Percentiles rank a stretch among this genome's conserved stretches.
These are phyloP conservation scores for Limonius californicus DNA, from an alignment of 1,140 invertebrate genomes.

Conservation along the genomic window DNA sequence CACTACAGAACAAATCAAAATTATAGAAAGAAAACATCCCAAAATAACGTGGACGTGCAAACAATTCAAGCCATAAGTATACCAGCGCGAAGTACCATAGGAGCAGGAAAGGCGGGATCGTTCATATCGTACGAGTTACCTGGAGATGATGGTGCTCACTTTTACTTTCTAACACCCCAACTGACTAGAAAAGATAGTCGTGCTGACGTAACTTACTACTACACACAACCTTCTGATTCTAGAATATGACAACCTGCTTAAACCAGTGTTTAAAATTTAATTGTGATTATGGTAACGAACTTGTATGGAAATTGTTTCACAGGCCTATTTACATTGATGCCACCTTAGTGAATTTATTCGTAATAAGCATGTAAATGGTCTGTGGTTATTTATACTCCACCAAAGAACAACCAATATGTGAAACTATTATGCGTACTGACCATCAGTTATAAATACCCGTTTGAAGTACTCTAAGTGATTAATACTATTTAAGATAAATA, in stretches of 20 bases:
- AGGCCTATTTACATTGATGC: too few relatives aligned
- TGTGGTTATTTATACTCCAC: not conserved
- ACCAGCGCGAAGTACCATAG: constrained; percentile 49
- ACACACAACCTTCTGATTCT: constrained; percentile 32
- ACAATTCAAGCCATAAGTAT: constrained; percentile 25
- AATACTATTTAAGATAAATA: not conserved
- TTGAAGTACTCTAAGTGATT: not conserved
- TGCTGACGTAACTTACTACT: constrained; percentile 40
- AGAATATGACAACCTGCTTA: not conserved
- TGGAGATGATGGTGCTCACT: constrained; percentile 63
- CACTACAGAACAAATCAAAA: not conserved
- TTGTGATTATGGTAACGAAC: not conserved
- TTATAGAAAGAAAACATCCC: constrained; percentile 18
- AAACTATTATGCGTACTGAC: too few relatives aligned
- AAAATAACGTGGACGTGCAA: not conserved
- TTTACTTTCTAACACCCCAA: constrained; percentile 73
- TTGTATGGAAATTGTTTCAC: not conserved
- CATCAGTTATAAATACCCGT: not conserved
- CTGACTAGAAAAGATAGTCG: constrained; percentile 40
- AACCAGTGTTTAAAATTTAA: not conserved
- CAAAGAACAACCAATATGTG: not conserved
- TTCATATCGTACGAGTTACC: constrained; percentile 66
- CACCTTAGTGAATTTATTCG: not conserved
- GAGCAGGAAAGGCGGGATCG: constrained; percentile 45
- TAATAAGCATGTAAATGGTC: not conserved